Evolutionary conservation across 2,888 invertebrate species (phyloP).

Genomic region (Apotomis turbidana): DNA sequence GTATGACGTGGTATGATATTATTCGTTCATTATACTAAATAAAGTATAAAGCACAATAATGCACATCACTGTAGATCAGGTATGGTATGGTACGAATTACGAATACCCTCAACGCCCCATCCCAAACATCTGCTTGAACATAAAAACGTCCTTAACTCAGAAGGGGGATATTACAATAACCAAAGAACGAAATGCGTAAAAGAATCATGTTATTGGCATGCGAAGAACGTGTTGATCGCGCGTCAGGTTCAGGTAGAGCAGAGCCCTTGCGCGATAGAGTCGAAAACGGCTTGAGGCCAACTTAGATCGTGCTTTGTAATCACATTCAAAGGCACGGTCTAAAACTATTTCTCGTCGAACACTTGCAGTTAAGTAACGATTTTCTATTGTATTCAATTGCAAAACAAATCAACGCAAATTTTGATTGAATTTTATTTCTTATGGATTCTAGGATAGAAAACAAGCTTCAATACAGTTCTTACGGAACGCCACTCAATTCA

Average conservation of each 20-base stretch:
- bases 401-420: neutral
- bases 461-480: too few species aligned
- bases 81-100: too few species aligned
- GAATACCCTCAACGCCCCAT: too few species aligned
- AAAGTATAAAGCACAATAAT: too few species aligned
- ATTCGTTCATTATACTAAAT: too few species aligned
- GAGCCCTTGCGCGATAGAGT: constrained; percentile 7
- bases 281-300: constrained; percentile 3
- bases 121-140: too few species aligned
- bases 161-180: neutral
- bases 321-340: constrained; percentile 14
- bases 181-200: neutral
- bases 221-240: constrained; percentile 1
- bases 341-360: constrained; percentile 1
- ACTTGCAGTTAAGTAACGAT: constrained; percentile 1
- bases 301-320: constrained; percentile 14
- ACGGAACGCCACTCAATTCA: too few species aligned
- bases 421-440: neutral
- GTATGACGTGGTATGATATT: too few species aligned
- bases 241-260: constrained; percentile 28
- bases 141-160: too few species aligned
- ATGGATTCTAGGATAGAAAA: too few species aligned
- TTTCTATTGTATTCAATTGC: constrained; percentile 10
- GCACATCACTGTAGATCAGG: too few species aligned
- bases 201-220: constrained; percentile 22